Conservation (phyloP, 1,140 invertebrate genomes). For the Heterodera carotae region DNA sequence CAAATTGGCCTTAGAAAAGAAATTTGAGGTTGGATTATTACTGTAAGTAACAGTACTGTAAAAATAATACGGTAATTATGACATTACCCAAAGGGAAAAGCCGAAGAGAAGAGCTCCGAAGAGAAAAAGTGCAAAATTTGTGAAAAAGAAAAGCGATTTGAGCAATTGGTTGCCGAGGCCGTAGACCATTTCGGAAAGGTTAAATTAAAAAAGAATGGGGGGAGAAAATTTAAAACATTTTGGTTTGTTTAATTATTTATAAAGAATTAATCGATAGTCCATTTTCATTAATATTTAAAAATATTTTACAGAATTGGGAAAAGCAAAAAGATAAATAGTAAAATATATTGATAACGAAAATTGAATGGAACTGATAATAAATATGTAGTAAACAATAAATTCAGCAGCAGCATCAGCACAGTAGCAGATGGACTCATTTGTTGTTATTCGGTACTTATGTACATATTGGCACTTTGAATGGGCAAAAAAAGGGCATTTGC, state of each 20-base stretch:
- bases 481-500: no score
- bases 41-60: no score
- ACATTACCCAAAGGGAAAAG: conserved; percentile 59
- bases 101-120: conserved; percentile 61
- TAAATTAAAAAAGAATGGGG: neutral
- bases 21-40: neutral
- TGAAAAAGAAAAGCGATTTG: conserved; percentile 60
- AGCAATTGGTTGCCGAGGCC: conserved; percentile 59
- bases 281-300: conserved; percentile 6
- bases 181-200: conserved; percentile 58
- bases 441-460: no score
- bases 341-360: neutral
- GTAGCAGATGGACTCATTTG: no score
- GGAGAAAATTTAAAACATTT: neutral
- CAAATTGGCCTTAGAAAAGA: conserved; percentile 50
- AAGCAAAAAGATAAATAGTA: conserved; percentile 13
- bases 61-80: neutral
- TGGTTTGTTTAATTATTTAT: no score
- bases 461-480: no score
- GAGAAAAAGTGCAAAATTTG: conserved; percentile 61
- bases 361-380: neutral
- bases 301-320: conserved; percentile 1
- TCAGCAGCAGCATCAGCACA: no score
- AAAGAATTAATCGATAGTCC: neutral
- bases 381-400: no score